phyloP scores from a whole-genome alignment of 1,140 invertebrate species.

The Coptotermes formosanus region DNA sequence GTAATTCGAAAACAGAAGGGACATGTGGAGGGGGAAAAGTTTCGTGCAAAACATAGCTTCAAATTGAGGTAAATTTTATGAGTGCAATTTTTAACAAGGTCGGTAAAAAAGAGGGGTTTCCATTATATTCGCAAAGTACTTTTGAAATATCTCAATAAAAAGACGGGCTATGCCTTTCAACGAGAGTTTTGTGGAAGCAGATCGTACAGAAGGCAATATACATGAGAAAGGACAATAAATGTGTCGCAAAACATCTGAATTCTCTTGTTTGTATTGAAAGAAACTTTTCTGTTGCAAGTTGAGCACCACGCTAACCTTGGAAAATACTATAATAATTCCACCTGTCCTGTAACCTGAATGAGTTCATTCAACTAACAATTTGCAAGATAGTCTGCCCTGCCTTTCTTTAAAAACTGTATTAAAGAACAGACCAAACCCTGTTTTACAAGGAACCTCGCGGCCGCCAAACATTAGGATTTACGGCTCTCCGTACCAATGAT shows the following conservation, averaged over 20 bases:
- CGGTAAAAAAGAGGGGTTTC: background rate
- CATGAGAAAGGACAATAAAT: background rate
- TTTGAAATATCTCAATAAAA: background rate
- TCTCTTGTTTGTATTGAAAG: background rate
- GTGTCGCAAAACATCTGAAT: background rate
- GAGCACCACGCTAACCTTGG: background rate
- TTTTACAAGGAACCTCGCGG: background rate
- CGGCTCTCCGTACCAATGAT: background rate
- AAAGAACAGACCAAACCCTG: background rate
- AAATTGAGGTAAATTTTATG: background rate
- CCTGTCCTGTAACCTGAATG: background rate
- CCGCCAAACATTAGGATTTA: background rate
- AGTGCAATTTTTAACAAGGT: background rate
- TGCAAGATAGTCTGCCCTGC: background rate
- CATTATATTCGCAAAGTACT: background rate
- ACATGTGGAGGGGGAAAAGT: too few relatives aligned
- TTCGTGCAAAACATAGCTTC: background rate
- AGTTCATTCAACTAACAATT: background rate
- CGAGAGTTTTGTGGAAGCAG: background rate
- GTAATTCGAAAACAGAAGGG: too few relatives aligned
- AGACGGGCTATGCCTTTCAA: background rate
- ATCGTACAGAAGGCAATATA: background rate
- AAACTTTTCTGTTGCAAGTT: too few relatives aligned
- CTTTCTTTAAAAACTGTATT: background rate
- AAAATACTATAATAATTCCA: background rate